Percentiles rank a stretch among this genome's conserved stretches.
phyloP scores from a whole-genome alignment of 2,113 vertebrate species.

The Centrocercus urophasianus region DNA sequence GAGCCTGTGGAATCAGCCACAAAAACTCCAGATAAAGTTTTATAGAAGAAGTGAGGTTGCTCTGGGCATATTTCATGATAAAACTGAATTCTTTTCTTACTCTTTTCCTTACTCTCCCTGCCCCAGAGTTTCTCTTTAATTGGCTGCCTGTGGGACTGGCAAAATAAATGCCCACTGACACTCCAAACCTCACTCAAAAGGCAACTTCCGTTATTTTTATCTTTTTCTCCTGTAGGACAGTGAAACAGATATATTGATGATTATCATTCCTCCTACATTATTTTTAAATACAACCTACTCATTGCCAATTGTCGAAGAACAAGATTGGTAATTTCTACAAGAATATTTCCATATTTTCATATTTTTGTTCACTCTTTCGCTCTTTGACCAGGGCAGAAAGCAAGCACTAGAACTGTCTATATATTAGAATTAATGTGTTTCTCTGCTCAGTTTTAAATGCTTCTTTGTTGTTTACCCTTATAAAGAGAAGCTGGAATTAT shows the following conservation, averaged over 20 bases:
- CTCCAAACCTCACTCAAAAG: background rate
- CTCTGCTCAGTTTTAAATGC: background rate
- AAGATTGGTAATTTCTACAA: background rate
- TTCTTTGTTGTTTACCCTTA: background rate
- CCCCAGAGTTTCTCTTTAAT: background rate
- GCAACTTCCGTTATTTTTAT: background rate
- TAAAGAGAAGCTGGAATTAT: background rate
- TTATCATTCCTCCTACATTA: rapidly evolving
- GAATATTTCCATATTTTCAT: background rate
- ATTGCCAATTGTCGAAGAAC: background rate
- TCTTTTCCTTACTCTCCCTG: background rate
- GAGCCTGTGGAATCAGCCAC: background rate
- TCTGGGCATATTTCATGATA: rapidly evolving
- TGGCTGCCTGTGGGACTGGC: background rate
- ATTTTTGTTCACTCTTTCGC: background rate
- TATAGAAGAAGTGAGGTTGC: background rate
- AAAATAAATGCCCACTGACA: background rate
- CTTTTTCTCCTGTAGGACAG: background rate
- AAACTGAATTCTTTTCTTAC: background rate
- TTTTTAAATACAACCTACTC: background rate
- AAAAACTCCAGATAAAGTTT: background rate
- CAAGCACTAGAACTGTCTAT: background rate
- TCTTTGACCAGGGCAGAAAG: background rate
- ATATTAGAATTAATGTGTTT: background rate
- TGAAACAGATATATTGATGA: background rate